Evolutionary conservation across 1,140 invertebrate species (phyloP).

Genomic region (Euschistus heros): DNA sequence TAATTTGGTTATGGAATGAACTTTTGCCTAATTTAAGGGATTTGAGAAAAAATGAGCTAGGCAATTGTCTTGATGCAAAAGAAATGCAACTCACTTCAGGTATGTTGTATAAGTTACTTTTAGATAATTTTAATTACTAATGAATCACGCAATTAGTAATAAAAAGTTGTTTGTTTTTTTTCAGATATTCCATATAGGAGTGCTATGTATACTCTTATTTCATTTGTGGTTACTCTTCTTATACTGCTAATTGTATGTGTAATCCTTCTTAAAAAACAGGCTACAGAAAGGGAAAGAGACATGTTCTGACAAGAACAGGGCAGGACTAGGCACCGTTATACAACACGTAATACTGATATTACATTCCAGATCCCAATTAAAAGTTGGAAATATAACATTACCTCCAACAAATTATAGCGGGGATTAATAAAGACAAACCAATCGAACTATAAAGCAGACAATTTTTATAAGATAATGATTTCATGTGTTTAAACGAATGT

Average conservation of each 20-base stretch:
- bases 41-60: slow-evolving; percentile 5
- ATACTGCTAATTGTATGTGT: slow-evolving; percentile 37
- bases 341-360: not conserved
- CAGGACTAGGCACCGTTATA: slow-evolving; percentile 19
- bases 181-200: slow-evolving; percentile 35
- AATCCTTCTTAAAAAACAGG: slow-evolving; percentile 36
- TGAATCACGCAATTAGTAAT: not conserved
- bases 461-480: too few relatives aligned
- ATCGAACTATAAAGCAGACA: too few relatives aligned
- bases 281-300: slow-evolving; percentile 33
- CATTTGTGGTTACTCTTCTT: slow-evolving; percentile 37
- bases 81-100: slow-evolving; percentile 26
- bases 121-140: slow-evolving; percentile 21
- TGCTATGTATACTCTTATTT: slow-evolving; percentile 39
- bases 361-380: slow-evolving; percentile 16
- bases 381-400: slow-evolving; percentile 31
- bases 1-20: slow-evolving; percentile 30
- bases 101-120: slow-evolving; percentile 12
- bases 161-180: slow-evolving; percentile 21
- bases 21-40: slow-evolving; percentile 29
- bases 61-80: slow-evolving; percentile 9
- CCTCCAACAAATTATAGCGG: slow-evolving; percentile 27
- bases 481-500: too few relatives aligned
- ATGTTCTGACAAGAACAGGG: slow-evolving; percentile 31
- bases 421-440: too few relatives aligned